Evolutionary conservation across 2,888 invertebrate genomes (phyloP).

Genomic region (Scotopteryx bipunctaria): DNA sequence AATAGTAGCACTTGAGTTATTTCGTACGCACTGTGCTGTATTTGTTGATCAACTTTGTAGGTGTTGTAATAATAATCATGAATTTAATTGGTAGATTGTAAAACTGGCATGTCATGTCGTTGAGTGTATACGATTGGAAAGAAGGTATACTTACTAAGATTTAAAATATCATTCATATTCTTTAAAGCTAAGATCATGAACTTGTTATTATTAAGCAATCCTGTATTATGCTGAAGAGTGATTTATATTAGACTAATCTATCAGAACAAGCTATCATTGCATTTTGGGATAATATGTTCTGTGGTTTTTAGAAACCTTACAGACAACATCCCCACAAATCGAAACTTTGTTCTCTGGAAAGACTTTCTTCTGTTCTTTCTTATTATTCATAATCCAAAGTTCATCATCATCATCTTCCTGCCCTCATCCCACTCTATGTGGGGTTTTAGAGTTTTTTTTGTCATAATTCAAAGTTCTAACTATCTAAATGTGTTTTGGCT

Average conservation of each 20-base stretch:
- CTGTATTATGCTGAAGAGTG: constrained; percentile 12
- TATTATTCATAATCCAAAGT: too few relatives aligned
- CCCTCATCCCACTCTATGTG: too few relatives aligned
- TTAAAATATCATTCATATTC: constrained; percentile 34
- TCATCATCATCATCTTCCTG: too few relatives aligned
- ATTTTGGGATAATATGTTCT: too few relatives aligned
- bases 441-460: too few relatives aligned
- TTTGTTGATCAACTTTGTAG: constrained; percentile 25
- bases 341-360: too few relatives aligned
- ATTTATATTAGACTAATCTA: constrained; percentile 17
- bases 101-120: constrained; percentile 30
- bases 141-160: constrained; percentile 39
- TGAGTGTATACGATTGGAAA: constrained; percentile 40
- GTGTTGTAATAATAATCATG: constrained; percentile 27
- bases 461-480: too few relatives aligned
- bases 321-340: too few relatives aligned
- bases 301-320: too few relatives aligned
- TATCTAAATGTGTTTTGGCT: too few relatives aligned
- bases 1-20: constrained; percentile 15
- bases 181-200: constrained; percentile 27
- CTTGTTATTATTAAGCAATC: constrained; percentile 12
- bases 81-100: constrained; percentile 26
- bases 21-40: constrained; percentile 25
- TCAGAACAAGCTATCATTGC: too few relatives aligned
- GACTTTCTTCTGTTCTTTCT: too few relatives aligned